Evolutionary conservation across 1,140 invertebrate genomes (phyloP), one percentile per base, ranked within the genome.

Genomic region (Apolygus lucorum): DNA sequence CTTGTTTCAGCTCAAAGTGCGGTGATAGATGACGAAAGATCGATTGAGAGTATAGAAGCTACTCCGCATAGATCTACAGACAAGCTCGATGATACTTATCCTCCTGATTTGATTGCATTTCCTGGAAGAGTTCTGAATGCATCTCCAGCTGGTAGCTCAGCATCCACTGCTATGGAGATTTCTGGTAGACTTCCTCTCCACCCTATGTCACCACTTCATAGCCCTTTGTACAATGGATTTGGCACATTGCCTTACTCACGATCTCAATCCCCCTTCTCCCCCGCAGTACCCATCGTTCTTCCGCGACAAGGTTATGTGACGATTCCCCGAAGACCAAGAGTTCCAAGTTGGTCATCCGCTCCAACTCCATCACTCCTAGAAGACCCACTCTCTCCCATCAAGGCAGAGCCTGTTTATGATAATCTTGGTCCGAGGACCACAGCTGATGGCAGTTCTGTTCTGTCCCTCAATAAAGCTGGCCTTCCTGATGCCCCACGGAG

Each of bases 51-150:
- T 25, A 26, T 63, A 24, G 64, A 64, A 4, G 52, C 63, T 1
- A 73, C 69, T 13, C 68, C 70, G 17, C n/a, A 71, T 24, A n/a
- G 65, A 21, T 17, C 26, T 1, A 29, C 22, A 26, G 63, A 64
- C 25, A 59, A 69, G 21, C 63, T 49, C 4, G 67, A 64, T 21
- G 67, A 63, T 8, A 63, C 68, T 1, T 88, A 88, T 75, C 91
- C 90, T 26, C 91, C 91, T 0, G 91, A 93, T 74, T 79, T 94
- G 28, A 78, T 95, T 52, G 87, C 92, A 0, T 90, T 92, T 73
- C 89, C 90, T 52, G 80, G 80, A 13, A 87, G 88, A 73, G 85
- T 87, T 2, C 29, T 29, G 21, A 71, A 59, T 25, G 63, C 42
- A 65, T 88, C 88, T 8, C 88, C 88, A 17, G 85, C 87, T 71